Base-by-base conservation (phyloP, 1,140 invertebrate species). In the Lasioglossum albipes region DNA sequence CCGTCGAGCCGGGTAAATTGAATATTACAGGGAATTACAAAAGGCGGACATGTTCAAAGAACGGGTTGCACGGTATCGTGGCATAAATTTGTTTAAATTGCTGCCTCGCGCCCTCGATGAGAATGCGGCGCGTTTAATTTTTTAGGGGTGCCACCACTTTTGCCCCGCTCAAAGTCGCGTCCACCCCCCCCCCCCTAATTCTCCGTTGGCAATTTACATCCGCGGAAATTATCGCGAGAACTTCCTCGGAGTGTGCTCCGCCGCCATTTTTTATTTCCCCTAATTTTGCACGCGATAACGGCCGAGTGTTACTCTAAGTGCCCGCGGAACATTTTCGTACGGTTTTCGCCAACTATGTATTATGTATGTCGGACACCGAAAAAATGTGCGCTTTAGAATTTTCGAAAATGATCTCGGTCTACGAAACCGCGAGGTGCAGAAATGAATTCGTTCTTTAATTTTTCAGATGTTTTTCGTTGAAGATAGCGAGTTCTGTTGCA, bases 11-110 rank as follows among this genome's bases (percentile, higher is more conserved):
- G n/a, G 41, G n/a, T 45, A 18, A 62, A 73, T 73, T 73, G 71
- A 73, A 73, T 61, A 31, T 62, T 45, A 62, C 57, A 62, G 12
- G 36, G 41, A 45, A 68, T 68, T 49, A 68, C n/a, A 42, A 27
- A 45, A 27, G 42, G 12, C 41, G 5, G 66, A n/a, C n/a, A 49
- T n/a, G n/a, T 16, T 68, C 66, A 52, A 52, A 52, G 66, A 68
- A 49, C 66, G 42, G 12, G 22, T 20, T 27, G n/a, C 41, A 10
- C n/a, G 42, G n/a, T 68, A 68, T 27, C n/a, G 42, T 10, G 18
- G 69, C 13, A 22, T n/a, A 22, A 71, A 59, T 57, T 71, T 71
- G 52, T 71, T 71, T 71, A 49, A 49, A 74, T 74, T 49, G 18
- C 36, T 5, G n/a, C 2, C 16, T 1, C 18, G 41, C 16, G 16